Base-by-base conservation (phyloP, 1,140 invertebrate genomes). In the Zophobas atratus region DNA sequence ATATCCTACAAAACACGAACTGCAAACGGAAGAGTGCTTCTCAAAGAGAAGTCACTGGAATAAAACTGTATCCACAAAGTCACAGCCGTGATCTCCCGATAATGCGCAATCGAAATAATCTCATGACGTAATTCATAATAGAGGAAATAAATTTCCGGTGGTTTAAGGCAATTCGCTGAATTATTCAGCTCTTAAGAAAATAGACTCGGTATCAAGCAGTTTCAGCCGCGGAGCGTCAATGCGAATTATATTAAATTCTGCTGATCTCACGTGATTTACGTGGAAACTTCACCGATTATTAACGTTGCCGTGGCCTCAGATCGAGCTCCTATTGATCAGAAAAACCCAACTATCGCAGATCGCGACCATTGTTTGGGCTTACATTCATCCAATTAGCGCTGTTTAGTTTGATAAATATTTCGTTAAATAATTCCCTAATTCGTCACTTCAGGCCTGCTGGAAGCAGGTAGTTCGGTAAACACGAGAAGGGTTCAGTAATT, bases 251-350 rank as follows among this genome's bases (percentile, higher is more conserved):
- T 67, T 67, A 67, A 46, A 67, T 67, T 67, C 20, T 48, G 39
- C 60, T 67, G 60, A 67, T 67, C 60, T 67, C 60, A 67, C 60
- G 60, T 67, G 60, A 67, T 67, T 67, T 67, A 67, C 38, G 60
- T 46, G 60, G 60, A 67, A 67, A 67, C 60, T 67, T 67, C 60
- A 67, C 60, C 60, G 43, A 67, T 67, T 67, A 67, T 67, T 43
- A 67, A 67, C 35, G 60, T 20, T 67, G n/a, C 35, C 4, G 36
- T 8, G 32, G 57, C 49, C 32, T 38, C n/a, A 33, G 60, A 67
- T 67, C 60, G 56, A 20, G 20, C 20, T 20, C 56, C 38, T 60
- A 60, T 60, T 60, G 34, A 36, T 38, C 36, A 38, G 35, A 60
- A 60, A 60, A 60, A 60, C 35, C 36, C n/a, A 38, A 35, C 56